phyloP scores from a whole-genome alignment of 2,888 invertebrate species.

The Spisula subtruncata region DNA sequence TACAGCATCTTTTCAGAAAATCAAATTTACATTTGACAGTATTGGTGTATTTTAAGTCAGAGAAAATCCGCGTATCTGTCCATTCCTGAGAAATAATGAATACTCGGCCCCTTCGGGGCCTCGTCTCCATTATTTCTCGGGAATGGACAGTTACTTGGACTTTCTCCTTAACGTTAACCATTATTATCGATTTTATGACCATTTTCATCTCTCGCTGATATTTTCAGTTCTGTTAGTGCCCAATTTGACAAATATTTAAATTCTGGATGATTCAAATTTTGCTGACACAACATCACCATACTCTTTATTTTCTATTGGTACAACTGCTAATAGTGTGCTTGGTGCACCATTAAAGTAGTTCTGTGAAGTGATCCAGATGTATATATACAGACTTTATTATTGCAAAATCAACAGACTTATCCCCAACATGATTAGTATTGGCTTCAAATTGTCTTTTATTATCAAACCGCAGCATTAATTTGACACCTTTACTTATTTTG shows the following conservation, averaged over 20 bases:
- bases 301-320: conserved; percentile 58
- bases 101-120: too few relatives aligned
- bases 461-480: conserved; percentile 49
- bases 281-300: conserved; percentile 58
- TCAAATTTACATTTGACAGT: too few relatives aligned
- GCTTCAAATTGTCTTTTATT: conserved; percentile 52
- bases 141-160: neutral
- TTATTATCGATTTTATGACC: conserved; percentile 48
- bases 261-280: conserved; percentile 56
- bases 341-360: conserved; percentile 58
- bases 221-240: conserved; percentile 52
- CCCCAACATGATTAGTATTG: conserved; percentile 46
- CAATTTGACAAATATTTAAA: conserved; percentile 49
- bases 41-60: too few relatives aligned
- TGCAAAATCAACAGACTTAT: conserved; percentile 57
- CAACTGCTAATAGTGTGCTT: conserved; percentile 54
- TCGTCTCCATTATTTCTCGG: too few relatives aligned
- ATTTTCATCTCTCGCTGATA: conserved; percentile 53
- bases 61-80: too few relatives aligned
- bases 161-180: conserved; percentile 20
- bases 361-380: conserved; percentile 54
- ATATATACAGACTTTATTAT: conserved; percentile 50
- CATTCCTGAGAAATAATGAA: too few relatives aligned
- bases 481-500: conserved; percentile 52
- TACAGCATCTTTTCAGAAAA: too few relatives aligned